Percentiles rank a stretch among this genome's conserved stretches.
Evolutionary conservation across 2,888 invertebrate genomes (phyloP).

Genomic region (Synanthedon myopaeformis): DNA sequence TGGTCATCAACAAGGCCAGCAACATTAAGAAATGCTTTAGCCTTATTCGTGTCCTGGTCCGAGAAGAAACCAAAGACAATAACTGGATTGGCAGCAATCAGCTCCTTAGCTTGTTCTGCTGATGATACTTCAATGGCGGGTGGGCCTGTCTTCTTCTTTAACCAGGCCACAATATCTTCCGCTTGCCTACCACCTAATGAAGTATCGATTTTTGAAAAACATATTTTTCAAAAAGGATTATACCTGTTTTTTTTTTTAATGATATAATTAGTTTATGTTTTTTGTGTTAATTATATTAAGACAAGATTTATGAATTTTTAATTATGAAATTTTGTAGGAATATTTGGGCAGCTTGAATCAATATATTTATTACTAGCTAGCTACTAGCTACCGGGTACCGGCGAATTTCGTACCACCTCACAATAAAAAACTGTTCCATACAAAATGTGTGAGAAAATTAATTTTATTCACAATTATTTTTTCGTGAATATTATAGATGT

Average conservation of each 20-base stretch:
- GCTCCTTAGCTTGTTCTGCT: slow-evolving; percentile 85
- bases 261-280: too few species aligned
- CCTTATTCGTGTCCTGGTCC: slow-evolving; percentile 80
- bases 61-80: slow-evolving; percentile 92
- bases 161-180: slow-evolving; percentile 93
- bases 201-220: slow-evolving; percentile 1
- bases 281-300: not conserved
- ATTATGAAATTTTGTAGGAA: too few species aligned
- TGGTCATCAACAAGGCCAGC: slow-evolving; percentile 88
- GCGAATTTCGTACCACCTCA: too few species aligned
- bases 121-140: slow-evolving; percentile 84
- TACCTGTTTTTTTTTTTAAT: too few species aligned
- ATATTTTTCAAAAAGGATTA: not conserved
- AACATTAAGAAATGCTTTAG: slow-evolving; percentile 85
- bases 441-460: too few species aligned
- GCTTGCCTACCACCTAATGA: slow-evolving; percentile 86
- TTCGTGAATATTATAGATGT: too few species aligned
- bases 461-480: too few species aligned
- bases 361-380: too few species aligned
- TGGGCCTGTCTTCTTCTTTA: slow-evolving; percentile 97
- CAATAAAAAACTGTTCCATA: too few species aligned
- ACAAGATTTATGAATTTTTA: not conserved
- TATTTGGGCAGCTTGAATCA: too few species aligned
- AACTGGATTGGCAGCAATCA: slow-evolving; percentile 84
- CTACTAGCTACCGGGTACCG: too few species aligned